Conservation (phyloP, 2,888 invertebrate species). For the Abscondita cerata region DNA sequence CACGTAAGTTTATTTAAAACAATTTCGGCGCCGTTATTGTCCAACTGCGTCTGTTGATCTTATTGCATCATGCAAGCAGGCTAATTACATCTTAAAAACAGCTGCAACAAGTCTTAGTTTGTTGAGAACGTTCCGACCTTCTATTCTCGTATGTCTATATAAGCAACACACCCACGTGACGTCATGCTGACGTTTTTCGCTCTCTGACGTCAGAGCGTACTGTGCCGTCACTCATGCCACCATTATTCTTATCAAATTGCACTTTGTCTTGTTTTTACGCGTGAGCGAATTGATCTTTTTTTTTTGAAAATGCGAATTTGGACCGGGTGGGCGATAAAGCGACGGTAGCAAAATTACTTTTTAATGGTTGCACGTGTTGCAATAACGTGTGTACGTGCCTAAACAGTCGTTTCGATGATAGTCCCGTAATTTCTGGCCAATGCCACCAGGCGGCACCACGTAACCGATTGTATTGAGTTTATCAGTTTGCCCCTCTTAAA, state of each 20-base stretch:
- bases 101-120: constrained; percentile 35
- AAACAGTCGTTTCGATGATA: constrained; percentile 15
- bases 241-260: background rate
- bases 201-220: constrained; percentile 26
- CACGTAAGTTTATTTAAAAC: no score
- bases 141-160: constrained; percentile 36
- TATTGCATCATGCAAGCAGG: constrained; percentile 4
- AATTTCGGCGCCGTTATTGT: no score
- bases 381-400: constrained; percentile 34
- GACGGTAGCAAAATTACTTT: constrained; percentile 19
- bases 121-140: constrained; percentile 39
- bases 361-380: constrained; percentile 38
- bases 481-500: constrained; percentile 31
- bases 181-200: constrained; percentile 38
- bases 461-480: constrained; percentile 33
- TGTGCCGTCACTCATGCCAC: constrained; percentile 20
- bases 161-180: constrained; percentile 43
- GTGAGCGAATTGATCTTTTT: no score
- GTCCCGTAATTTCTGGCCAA: constrained; percentile 43
- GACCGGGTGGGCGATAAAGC: constrained; percentile 12
- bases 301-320: no score
- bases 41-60: no score
- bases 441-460: constrained; percentile 49
- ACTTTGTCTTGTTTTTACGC: no score
- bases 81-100: constrained; percentile 27